Conservation (phyloP, 2,113 vertebrate genomes). For the Aviceda subcristata region DNA sequence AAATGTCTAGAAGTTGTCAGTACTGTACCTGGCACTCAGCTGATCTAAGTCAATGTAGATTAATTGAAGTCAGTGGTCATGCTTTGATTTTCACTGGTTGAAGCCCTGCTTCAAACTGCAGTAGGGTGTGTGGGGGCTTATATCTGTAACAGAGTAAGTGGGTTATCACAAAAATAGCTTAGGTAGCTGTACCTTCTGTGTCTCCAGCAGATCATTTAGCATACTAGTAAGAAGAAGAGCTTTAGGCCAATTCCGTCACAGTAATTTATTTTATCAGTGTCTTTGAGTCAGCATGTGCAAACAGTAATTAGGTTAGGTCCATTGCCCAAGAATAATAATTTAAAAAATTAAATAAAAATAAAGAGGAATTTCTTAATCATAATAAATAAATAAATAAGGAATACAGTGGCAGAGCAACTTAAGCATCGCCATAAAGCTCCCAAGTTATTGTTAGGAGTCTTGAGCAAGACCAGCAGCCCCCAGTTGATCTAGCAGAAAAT, state of each 20-base stretch:
- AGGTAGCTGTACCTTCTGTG: not conserved
- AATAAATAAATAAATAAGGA: not conserved
- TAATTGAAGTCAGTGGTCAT: not conserved
- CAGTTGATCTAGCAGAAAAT: not conserved
- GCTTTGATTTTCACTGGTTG: not conserved
- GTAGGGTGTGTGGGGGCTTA: not conserved
- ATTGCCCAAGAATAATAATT: not conserved
- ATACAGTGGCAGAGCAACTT: not conserved
- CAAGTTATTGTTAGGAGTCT: not conserved
- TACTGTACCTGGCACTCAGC: not conserved
- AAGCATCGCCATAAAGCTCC: not conserved
- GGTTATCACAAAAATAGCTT: not conserved
- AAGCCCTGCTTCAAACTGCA: not conserved
- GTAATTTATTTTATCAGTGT: conserved; percentile 3
- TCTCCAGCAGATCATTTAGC: not conserved
- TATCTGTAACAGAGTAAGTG: not conserved
- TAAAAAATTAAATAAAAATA: not conserved
- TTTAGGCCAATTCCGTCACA: not conserved
- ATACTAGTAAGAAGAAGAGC: not conserved
- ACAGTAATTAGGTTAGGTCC: not conserved
- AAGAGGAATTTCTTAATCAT: not conserved
- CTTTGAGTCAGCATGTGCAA: not conserved
- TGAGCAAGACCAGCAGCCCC: not conserved
- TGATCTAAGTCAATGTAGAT: not conserved
- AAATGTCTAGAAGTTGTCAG: not conserved